Evolutionary conservation across 2,797 vertebrate genomes (phyloP), one percentile per base, ranked within the genome.

Genomic region (Sphenopsis melanotis): DNA sequence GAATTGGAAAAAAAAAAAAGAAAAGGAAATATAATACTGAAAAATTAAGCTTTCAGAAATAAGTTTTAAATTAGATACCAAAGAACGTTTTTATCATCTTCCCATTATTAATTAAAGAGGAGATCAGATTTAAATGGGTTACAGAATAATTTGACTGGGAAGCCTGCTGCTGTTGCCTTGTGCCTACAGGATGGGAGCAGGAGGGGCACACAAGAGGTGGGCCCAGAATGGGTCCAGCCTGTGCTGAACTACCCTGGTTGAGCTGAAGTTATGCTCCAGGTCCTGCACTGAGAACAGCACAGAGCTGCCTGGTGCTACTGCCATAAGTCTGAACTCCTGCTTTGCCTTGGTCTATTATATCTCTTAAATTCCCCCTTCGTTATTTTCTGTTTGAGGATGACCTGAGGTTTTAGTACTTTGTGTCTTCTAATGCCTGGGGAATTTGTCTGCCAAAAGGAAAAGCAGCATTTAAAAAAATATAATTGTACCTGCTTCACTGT

Each of bases 31-130:
- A 83, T 39, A 90, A 85, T 66, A 74, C 15, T 36, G 32, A 47
- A 92, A 94, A 88, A 88, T 36, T 72, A 89, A 81, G 20, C 61
- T 88, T 91, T 92, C 55, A 66, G 79, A 83, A 91, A 85, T 81
- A 64, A 30, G 37, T 66, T 76, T 93, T 41, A 84, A 91, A 86
- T 89, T 91, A 57, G 37, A 70, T 69, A 39, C 27, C 11, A 74
- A 94, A 59, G 55, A 86, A 74, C 8, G 20, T 18, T 87, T 90
- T 75, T 65, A 66, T 87, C 37, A 20, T 84, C 57, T 80, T 89
- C 14, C 14, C 14, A 27, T 71, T 94, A 52, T 70, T 85, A 76
- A 32, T 83, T 66, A 34, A 70, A 91, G 77, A 61, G 36, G 34
- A 56, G 84, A 77, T 89, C 21, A 21, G 36, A 50, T 93, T 85